Evolutionary conservation across 2,888 invertebrate species (phyloP).

Genomic region (Oscheius onirici): DNA sequence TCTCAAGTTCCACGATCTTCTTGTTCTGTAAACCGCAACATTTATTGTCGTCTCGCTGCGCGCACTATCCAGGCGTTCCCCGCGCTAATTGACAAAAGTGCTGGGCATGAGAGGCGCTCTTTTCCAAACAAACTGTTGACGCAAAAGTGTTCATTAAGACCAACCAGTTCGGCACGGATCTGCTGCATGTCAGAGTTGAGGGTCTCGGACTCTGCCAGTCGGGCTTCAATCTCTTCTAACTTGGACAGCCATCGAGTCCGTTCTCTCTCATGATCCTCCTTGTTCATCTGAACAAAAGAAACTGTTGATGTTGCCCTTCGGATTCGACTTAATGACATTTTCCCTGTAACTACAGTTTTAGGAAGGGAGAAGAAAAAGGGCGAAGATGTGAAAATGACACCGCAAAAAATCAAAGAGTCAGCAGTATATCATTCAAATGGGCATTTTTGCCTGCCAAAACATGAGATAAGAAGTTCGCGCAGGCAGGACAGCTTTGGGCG

Average conservation of each 20-base stretch:
- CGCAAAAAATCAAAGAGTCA: not conserved
- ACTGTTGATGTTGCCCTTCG: slow-evolving; percentile 31
- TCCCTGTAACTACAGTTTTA: not conserved
- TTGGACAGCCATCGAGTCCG: slow-evolving; percentile 62
- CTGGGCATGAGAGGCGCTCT: not conserved
- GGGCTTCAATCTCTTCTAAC: slow-evolving; percentile 65
- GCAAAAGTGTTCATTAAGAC: slow-evolving; percentile 23
- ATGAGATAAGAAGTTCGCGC: slow-evolving; percentile 24
- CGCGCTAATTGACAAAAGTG: not conserved
- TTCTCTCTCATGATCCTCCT: slow-evolving; percentile 69
- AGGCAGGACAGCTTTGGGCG: slow-evolving; percentile 29
- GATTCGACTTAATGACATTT: slow-evolving; percentile 29
- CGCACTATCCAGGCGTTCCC: slow-evolving; percentile 5
- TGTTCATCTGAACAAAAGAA: slow-evolving; percentile 49
- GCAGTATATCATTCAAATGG: slow-evolving; percentile 19
- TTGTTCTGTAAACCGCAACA: slow-evolving; percentile 62
- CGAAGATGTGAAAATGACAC: not conserved
- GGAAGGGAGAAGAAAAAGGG: not conserved
- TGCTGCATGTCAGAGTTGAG: slow-evolving; percentile 65
- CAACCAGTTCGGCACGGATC: slow-evolving; percentile 67
- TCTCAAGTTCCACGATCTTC: slow-evolving; percentile 70
- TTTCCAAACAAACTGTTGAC: slow-evolving; percentile 5
- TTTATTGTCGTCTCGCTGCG: not conserved
- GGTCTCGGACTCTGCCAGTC: slow-evolving; percentile 58
- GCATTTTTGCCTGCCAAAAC: slow-evolving; percentile 9